Percentiles rank a stretch among this genome's conserved stretches.
Conservation (phyloP, 2,888 invertebrate genomes). For the Eristalis pertinax region DNA sequence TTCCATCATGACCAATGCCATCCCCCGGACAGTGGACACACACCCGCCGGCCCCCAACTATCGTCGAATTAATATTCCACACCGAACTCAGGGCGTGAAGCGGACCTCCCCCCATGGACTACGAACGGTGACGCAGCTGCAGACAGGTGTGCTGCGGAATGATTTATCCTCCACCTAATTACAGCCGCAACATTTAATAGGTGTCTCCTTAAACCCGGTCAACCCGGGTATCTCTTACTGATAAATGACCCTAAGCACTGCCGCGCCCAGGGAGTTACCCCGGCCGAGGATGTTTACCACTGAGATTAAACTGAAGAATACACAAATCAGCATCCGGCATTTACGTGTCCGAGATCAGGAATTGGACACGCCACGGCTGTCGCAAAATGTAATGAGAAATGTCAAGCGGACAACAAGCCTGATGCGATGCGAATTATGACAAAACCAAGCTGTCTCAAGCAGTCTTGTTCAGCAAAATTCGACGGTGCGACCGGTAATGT, state of each 20-base stretch:
- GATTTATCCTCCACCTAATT: constrained; percentile 63
- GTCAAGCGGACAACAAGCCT: constrained; percentile 38
- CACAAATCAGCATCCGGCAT: neutral
- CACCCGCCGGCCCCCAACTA: neutral
- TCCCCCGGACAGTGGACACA: neutral
- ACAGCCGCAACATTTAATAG: constrained; percentile 56
- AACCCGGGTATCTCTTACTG: constrained; percentile 1
- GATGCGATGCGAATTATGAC: neutral
- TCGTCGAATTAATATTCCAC: constrained; percentile 59
- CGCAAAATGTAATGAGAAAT: constrained; percentile 40
- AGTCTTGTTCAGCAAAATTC: constrained; percentile 52
- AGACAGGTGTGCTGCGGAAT: constrained; percentile 28
- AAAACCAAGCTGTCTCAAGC: no score
- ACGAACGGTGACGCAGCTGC: constrained; percentile 6
- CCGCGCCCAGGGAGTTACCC: neutral
- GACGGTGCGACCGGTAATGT: neutral
- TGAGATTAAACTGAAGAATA: constrained; percentile 9
- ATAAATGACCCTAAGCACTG: constrained; percentile 33
- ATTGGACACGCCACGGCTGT: constrained; percentile 20
- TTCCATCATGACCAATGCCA: constrained; percentile 9
- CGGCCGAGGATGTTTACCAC: constrained; percentile 29
- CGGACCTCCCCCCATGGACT: neutral
- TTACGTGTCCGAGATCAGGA: constrained; percentile 33
- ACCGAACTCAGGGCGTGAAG: constrained; percentile 21
- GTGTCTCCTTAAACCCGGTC: constrained; percentile 18